Conservation (phyloP, 1,140 invertebrate genomes). For the Littorina saxatilis region DNA sequence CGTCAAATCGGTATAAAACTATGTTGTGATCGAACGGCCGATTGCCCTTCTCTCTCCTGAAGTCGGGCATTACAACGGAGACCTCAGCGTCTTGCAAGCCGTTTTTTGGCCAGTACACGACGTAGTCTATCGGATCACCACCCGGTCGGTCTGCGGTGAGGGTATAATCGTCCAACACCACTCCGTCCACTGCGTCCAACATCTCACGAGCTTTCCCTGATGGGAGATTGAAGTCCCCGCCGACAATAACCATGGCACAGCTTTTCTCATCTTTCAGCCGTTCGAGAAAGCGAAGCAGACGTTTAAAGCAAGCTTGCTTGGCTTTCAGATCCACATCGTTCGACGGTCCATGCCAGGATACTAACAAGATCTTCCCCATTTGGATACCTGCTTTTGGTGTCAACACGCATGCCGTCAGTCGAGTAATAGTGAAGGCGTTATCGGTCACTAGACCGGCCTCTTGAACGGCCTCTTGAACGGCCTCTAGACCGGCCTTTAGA, state of each 20-base stretch:
- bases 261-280: background rate
- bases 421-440: background rate
- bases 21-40: background rate
- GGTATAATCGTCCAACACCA: background rate
- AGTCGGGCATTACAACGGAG: background rate
- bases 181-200: background rate
- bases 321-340: background rate
- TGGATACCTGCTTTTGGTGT: too few species aligned
- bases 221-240: conserved; percentile 4
- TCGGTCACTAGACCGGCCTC: background rate
- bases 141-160: background rate
- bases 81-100: background rate
- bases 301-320: background rate
- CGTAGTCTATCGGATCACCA: background rate
- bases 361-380: background rate
- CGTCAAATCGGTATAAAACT: background rate
- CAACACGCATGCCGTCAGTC: background rate
- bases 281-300: background rate
- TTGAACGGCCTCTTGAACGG: too few species aligned
- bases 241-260: background rate
- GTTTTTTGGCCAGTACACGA: conserved; percentile 3
- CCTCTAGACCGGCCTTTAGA: too few species aligned
- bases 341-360: background rate
- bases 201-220: background rate
- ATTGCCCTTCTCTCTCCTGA: background rate